These are phyloP conservation scores for Hyphantria cunea DNA, from an alignment of 1,140 invertebrate genomes.

Conservation along the genomic window DNA sequence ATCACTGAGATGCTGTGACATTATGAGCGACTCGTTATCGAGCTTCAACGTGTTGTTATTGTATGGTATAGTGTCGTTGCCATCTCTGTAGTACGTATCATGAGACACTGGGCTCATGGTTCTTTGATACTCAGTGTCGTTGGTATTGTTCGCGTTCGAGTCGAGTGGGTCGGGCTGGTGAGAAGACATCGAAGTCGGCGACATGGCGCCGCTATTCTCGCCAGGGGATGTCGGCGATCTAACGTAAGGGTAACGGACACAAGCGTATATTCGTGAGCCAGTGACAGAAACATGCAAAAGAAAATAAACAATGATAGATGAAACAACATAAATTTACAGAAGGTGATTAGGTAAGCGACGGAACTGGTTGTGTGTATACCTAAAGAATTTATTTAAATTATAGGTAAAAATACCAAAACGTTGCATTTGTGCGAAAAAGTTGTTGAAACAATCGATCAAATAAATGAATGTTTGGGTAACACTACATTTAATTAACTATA, in stretches of 20 bases:
- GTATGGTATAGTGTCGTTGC: slow-evolving; percentile 56
- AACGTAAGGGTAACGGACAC: slow-evolving; percentile 63
- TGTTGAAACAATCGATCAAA: slow-evolving; percentile 10
- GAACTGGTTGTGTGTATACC: slow-evolving; percentile 19
- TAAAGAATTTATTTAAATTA: slow-evolving; percentile 32
- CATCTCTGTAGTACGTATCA: slow-evolving; percentile 67
- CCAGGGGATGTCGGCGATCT: slow-evolving; percentile 73
- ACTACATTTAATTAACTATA: slow-evolving; percentile 37
- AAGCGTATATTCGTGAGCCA: slow-evolving; percentile 75
- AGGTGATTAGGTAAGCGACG: slow-evolving; percentile 56
- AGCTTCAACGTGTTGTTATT: slow-evolving; percentile 79
- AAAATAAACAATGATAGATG: slow-evolving; percentile 66
- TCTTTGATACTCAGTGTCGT: slow-evolving; percentile 61
- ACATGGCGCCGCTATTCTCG: slow-evolving; percentile 71
- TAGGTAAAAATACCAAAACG: slow-evolving; percentile 36
- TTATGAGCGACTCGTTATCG: slow-evolving; percentile 74
- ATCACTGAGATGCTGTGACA: slow-evolving; percentile 70
- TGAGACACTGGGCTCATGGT: slow-evolving; percentile 69
- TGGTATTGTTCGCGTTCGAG: slow-evolving; percentile 63
- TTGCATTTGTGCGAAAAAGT: slow-evolving; percentile 39
- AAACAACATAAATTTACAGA: slow-evolving; percentile 51
- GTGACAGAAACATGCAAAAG: slow-evolving; percentile 75
- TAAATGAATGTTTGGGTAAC: slow-evolving; percentile 20
- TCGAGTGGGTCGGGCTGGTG: slow-evolving; percentile 55
- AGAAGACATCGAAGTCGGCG: slow-evolving; percentile 62